Base-by-base conservation (phyloP, 2,888 invertebrate species). In the Byasa hedistus region DNA sequence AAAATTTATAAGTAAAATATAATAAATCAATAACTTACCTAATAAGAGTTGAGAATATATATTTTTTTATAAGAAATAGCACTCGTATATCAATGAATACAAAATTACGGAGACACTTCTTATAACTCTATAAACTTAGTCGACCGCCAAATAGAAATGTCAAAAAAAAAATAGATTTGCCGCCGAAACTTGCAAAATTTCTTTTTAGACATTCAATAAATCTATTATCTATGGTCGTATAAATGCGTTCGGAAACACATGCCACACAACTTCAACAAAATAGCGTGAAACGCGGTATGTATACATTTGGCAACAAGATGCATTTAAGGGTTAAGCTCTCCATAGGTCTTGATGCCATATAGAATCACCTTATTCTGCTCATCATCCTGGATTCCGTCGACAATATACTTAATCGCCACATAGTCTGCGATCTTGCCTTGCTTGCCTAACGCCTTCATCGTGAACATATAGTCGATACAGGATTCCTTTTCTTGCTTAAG, bases 1-100 rank as follows among this genome's bases (percentile, higher is more conserved):
- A 59, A 52, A 65, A 59, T 65, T 59, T 65, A 59, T 59, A 65
- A 65, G 52, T 59, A 59, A 58, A 65, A 65, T 59, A 65, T 65
- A 36, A 65, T 59, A 65, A 65, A 65, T 54, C 60, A 59, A 59
- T 65, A 65, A 65, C 65, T 66, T 66, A 66, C 65, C 65, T 57
- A 23, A 57, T 57, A 57, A 57, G 44, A 48, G 27, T 27, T 27
- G 27, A 27, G 27, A 27, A 27, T 27, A 48, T 48, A 48, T 48
- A 10, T 48, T 48, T 48, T 48, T 48, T 66, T 60, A 61, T 57
- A 66, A 61, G 61, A 66, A 48, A 48, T 48, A 48, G 44, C 15
- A 48, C 44, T 48, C 19, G 44, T 48, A 48, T 48, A 48, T 48
- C 15, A 48, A 48, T 48, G 44, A 48, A 48, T 48, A 48, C 44